Evolutionary conservation across 1,140 invertebrate genomes (phyloP), one percentile per base, ranked within the genome.

Genomic region (Helicorthomorpha holstii): DNA sequence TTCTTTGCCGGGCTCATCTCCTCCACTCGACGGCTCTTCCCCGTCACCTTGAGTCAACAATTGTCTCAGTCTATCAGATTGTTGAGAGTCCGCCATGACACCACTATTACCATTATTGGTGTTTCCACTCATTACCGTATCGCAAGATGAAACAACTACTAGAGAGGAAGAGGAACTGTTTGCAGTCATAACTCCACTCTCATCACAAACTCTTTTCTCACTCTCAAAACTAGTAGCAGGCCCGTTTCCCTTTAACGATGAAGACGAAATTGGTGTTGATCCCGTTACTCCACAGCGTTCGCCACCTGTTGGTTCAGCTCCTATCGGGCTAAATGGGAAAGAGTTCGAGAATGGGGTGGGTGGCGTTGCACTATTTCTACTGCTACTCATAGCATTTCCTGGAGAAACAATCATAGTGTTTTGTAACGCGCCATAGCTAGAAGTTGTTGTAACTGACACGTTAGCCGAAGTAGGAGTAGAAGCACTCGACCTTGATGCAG

Each of bases 291-390:
- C 21, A 48, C 44, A 45, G 42, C 47, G n/a, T 7, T 16, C 16
- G 16, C 7, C 29, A 34, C 29, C 16, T 34, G 29, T 7, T 34
- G 29, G 29, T 16, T 34, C 29, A 48, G 62, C 25, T 75, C 73
- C 60, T 51, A 76, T 62, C 25, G 75, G 73, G 63, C 74, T 76
- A 63, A 75, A 77, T 22, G 72, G 64, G 63, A 74, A 76, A 52
- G 68, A 69, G 66, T 72, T 74, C 64, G 67, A 69, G 58, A 72
- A 65, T 58, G 64, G 65, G 49, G 57, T 71, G 60, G 53, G 63
- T 55, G 47, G 62, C 56, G 60, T 63, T 53, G 59, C 64, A 34
- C 29, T 34, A 34, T 16, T 16, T 34, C 29, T 34, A 16, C 29
- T 16, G 16, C 29, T 16, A 34, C 16, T 34, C 29, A 34, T 34